Evolutionary conservation across 2,888 invertebrate species (phyloP).

Genomic region (Elmis aenea): DNA sequence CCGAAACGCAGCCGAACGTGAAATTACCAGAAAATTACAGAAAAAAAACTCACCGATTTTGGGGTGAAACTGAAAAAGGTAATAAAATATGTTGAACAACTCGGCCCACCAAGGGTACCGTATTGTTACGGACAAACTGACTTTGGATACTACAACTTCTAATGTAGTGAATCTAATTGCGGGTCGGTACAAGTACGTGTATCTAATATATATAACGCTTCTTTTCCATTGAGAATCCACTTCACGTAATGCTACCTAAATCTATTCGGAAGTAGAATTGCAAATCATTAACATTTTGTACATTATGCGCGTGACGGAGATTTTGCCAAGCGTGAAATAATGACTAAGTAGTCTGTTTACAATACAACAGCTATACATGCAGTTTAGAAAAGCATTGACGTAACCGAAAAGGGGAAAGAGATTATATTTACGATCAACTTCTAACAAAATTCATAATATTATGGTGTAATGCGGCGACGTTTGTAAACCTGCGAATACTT

Average conservation of each 20-base stretch:
- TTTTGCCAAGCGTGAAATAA: constrained; percentile 21
- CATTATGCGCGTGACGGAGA: constrained; percentile 23
- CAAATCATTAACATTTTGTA: constrained; percentile 20
- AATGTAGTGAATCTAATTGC: constrained; percentile 39
- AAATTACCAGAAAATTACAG: constrained; percentile 45
- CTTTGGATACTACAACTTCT: constrained; percentile 32
- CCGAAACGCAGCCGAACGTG: constrained; percentile 35
- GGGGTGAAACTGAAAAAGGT: constrained; percentile 37
- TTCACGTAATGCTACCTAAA: constrained; percentile 25
- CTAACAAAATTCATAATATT: too few relatives aligned
- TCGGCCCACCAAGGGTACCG: constrained; percentile 29
- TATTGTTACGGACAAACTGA: constrained; percentile 21
- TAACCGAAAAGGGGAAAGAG: too few relatives aligned
- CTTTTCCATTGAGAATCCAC: constrained; percentile 24
- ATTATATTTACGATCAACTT: too few relatives aligned
- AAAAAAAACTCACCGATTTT: constrained; percentile 31
- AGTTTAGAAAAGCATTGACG: too few relatives aligned
- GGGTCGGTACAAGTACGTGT: constrained; percentile 35
- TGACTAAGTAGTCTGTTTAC: constrained; percentile 23
- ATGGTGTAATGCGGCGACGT: too few relatives aligned
- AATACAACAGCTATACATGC: constrained; percentile 12
- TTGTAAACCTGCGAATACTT: too few relatives aligned
- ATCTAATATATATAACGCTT: constrained; percentile 32
- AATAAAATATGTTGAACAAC: constrained; percentile 37
- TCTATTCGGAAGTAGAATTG: constrained; percentile 14